phyloP scores from a whole-genome alignment of 2,113 vertebrate species.

The Channa maculata region DNA sequence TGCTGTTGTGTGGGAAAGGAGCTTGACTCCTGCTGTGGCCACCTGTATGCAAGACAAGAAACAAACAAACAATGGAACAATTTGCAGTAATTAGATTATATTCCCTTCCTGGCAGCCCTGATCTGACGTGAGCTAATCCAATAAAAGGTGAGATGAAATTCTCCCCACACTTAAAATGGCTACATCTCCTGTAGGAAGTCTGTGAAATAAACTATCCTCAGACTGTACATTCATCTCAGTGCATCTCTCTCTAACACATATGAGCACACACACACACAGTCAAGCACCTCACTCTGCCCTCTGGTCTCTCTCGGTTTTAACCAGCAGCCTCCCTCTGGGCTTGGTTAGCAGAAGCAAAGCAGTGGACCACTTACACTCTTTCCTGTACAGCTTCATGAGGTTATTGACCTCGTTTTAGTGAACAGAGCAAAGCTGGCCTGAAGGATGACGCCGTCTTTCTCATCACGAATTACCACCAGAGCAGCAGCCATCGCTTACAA shows the following conservation, averaged over 20 bases:
- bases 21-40: slow-evolving; percentile 15
- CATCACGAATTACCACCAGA: slow-evolving; percentile 30
- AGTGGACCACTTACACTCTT: slow-evolving; percentile 28
- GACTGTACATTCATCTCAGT: slow-evolving; percentile 21
- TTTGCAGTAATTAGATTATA: slow-evolving; percentile 7
- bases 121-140: slow-evolving; percentile 20
- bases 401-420: slow-evolving; percentile 55
- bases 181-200: slow-evolving; percentile 36
- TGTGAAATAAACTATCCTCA: slow-evolving; percentile 30
- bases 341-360: slow-evolving; percentile 28
- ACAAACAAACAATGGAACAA: slow-evolving; percentile 13
- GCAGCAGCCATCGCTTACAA: slow-evolving; percentile 4
- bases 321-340: slow-evolving; percentile 17
- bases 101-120: background rate
- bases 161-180: slow-evolving; percentile 40
- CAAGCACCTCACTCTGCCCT: slow-evolving; percentile 14
- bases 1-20: slow-evolving; percentile 13
- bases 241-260: background rate
- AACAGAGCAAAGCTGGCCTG: slow-evolving; percentile 38
- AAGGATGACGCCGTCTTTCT: slow-evolving; percentile 16
- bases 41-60: background rate
- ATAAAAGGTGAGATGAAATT: slow-evolving; percentile 33
- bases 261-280: background rate
- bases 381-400: slow-evolving; percentile 34
- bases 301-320: slow-evolving; percentile 18